These are phyloP conservation scores for Sarcoramphus papa DNA, from an alignment of 2,797 vertebrate species.

Conservation along the genomic window DNA sequence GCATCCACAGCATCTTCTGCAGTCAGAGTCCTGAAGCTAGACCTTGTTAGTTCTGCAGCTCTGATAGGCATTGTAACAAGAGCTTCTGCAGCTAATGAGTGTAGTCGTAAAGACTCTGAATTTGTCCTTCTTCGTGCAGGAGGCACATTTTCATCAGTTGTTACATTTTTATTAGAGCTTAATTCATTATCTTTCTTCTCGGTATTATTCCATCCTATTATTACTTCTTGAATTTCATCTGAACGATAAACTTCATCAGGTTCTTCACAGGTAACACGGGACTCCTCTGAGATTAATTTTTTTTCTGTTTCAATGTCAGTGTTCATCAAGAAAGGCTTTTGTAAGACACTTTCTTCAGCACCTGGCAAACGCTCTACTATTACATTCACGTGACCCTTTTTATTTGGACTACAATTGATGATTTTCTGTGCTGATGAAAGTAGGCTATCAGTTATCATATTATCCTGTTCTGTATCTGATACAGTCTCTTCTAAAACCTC, in stretches of 20 bases:
- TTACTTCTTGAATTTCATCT: constrained; percentile 73
- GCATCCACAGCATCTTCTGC: constrained; percentile 61
- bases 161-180: constrained; percentile 51
- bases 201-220: constrained; percentile 72
- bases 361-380: constrained; percentile 96
- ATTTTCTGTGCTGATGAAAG: constrained; percentile 96
- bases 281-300: constrained; percentile 59
- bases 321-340: constrained; percentile 82
- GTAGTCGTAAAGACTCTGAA: constrained; percentile 92
- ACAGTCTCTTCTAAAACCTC: constrained; percentile 80
- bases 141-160: constrained; percentile 85
- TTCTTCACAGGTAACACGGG: constrained; percentile 29
- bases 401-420: constrained; percentile 88
- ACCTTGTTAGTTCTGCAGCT: constrained; percentile 79
- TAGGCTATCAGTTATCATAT: constrained; percentile 79
- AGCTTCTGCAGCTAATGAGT: constrained; percentile 94
- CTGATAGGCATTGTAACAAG: constrained; percentile 94
- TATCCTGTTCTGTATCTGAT: constrained; percentile 76
- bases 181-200: constrained; percentile 70
- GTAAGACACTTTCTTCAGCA: constrained; percentile 81
- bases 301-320: constrained; percentile 76
- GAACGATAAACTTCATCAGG: constrained; percentile 44
- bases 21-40: constrained; percentile 65
- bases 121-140: constrained; percentile 91
- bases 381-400: constrained; percentile 90